A percentile compares a stretch with the other conserved stretches of the same genome.
These are phyloP conservation scores for Metellina segmentata DNA, from an alignment of 2,888 invertebrate genomes.

Conservation along the genomic window DNA sequence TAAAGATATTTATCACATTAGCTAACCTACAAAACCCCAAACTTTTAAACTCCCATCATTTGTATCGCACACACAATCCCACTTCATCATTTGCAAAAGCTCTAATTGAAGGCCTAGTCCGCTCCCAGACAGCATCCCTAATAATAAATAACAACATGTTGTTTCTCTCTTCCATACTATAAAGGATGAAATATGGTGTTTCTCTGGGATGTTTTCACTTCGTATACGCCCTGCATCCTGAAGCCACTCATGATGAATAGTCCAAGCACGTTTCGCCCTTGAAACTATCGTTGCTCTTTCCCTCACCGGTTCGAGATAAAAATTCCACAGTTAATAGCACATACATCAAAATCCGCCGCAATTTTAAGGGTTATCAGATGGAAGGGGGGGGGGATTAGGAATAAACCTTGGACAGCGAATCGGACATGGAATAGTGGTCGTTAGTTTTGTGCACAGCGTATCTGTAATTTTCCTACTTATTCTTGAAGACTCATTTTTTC, in stretches of 20 bases:
- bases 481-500: too few species aligned
- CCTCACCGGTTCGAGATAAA: neutral
- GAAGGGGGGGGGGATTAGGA: neutral
- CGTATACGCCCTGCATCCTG: neutral
- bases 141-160: constrained; percentile 16
- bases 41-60: neutral
- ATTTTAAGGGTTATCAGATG: constrained; percentile 29
- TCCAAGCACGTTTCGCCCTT: constrained; percentile 46
- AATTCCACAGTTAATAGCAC: constrained; percentile 31
- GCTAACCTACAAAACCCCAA: neutral
- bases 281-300: constrained; percentile 19
- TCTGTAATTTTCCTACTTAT: too few species aligned
- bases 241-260: neutral
- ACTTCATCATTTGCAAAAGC: neutral
- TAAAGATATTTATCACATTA: neutral
- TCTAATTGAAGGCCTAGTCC: constrained; percentile 1
- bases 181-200: constrained; percentile 26
- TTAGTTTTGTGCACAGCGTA: too few species aligned
- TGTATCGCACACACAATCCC: too few species aligned
- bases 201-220: neutral
- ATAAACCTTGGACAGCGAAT: neutral
- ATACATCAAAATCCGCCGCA: constrained; percentile 1
- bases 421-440: neutral
- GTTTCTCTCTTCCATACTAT: neutral
- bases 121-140: constrained; percentile 1